Evolutionary conservation across 2,113 vertebrate species (phyloP), one percentile per base, ranked within the genome.

Genomic region (Rousettus leschenaultii): DNA sequence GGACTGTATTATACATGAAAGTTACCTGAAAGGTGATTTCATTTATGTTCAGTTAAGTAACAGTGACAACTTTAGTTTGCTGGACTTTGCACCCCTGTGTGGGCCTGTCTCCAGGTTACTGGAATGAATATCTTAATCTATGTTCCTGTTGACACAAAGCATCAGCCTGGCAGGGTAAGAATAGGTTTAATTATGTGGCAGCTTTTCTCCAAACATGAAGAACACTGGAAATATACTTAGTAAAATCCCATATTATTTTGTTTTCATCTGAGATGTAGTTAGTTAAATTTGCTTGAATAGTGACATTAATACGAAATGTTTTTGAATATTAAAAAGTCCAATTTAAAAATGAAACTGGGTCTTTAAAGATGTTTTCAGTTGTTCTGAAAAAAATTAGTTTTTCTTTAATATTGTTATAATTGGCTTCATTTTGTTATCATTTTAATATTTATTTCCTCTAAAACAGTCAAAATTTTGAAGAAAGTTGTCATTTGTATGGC

Each of bases 271-370:
- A 33, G 14, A 51, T 53, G 0, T 96, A 30, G 57, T 88, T 92
- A 84, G 89, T 89, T 74, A 90, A 91, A 89, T 68, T 74, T 86
- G 2, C n/a, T 83, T 91, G 30, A 91, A 75, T 92, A 48, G 74
- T 94, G 28, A 83, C 79, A 5, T 48, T 61, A 70, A 59, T 40
- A 79, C 24, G 84, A 59, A 94, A 51, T 75, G 1, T 51, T 57
- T 88, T 91, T 45, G 48, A 35, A 26, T 95, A 73, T 73, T 91
- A 63, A 70, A 57, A 92, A 84, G 12, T 35, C 11, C 11, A 75
- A 26, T 86, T 77, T 77, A 61, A 89, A 80, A 91, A 18, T 75
- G 5, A 66, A 79, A 66, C 5, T 28, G 15, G 4, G 15, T 79
- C 74, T 51, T 8, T 48, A 86, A 28, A 61, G 3, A 63, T 16